phyloP scores from a whole-genome alignment of 92 coral and sea anemone species.

The Palythoa caribaeorum region DNA sequence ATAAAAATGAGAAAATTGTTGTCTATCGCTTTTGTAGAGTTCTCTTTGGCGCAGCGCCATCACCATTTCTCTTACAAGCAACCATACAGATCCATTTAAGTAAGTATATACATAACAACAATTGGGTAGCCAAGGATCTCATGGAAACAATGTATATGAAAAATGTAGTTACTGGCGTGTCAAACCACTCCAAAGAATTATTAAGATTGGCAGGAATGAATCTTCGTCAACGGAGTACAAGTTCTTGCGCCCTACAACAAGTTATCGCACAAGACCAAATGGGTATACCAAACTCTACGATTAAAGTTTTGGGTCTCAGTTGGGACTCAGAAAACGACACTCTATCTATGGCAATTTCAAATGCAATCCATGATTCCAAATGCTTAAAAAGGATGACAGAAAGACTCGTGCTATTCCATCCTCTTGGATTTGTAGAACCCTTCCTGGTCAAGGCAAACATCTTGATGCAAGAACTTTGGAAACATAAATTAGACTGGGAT shows the following conservation, averaged over 20 bases:
- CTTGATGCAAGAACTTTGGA: slow-evolving; percentile 54
- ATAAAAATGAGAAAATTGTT: too few species aligned
- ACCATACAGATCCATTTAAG: slow-evolving; percentile 26
- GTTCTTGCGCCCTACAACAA: not conserved
- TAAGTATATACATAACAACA: not conserved
- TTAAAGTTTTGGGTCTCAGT: not conserved
- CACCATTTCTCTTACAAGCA: slow-evolving; percentile 39
- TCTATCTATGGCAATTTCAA: not conserved
- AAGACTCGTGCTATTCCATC: slow-evolving; percentile 31
- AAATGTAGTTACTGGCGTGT: too few species aligned
- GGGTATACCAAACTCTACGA: too few species aligned
- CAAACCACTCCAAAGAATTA: too few species aligned
- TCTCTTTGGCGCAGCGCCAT: not conserved
- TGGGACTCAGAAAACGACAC: not conserved
- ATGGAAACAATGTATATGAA: too few species aligned
- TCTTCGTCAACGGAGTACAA: not conserved
- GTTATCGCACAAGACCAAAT: not conserved
- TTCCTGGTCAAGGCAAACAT: slow-evolving; percentile 52
- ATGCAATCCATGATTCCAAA: not conserved
- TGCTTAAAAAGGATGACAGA: not conserved
- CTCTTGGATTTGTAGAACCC: slow-evolving; percentile 59
- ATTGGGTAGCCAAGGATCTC: too few species aligned
- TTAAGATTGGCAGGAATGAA: too few species aligned
- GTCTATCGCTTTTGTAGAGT: not conserved
- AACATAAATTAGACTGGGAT: slow-evolving; percentile 55